phyloP scores from a whole-genome alignment of 2,797 vertebrate species.

The Hirundo rustica region DNA sequence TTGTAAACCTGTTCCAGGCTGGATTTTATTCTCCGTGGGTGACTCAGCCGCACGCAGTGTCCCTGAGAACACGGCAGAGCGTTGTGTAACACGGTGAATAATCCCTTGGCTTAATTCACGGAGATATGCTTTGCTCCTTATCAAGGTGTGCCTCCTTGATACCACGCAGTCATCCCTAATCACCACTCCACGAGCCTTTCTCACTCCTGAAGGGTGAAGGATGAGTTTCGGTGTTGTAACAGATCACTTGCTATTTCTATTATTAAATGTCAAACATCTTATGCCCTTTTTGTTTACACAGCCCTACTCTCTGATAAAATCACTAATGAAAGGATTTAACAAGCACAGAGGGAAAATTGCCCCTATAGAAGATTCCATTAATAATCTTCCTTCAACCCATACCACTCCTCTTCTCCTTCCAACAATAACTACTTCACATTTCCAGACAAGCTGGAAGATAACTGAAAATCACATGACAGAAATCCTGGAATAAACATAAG shows the following conservation, averaged over 20 bases:
- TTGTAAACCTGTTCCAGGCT: conserved; percentile 32
- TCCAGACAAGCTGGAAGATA: neutral
- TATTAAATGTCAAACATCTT: neutral
- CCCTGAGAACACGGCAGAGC: neutral
- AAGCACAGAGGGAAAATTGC: neutral
- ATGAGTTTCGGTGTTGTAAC: neutral
- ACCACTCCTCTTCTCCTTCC: neutral
- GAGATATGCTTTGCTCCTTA: neutral
- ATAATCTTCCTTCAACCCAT: neutral
- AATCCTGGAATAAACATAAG: neutral
- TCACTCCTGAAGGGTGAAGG: neutral
- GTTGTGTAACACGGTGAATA: conserved; percentile 13
- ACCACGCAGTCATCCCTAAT: neutral
- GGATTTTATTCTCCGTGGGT: neutral
- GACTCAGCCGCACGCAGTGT: neutral
- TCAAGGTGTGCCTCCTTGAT: neutral
- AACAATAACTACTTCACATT: neutral
- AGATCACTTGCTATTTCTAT: neutral
- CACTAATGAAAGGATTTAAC: conserved; percentile 2
- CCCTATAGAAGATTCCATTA: neutral
- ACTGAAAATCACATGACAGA: neutral
- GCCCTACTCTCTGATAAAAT: neutral
- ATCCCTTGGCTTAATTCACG: neutral
- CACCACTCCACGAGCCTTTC: neutral
- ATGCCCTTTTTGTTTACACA: neutral